Percentiles rank a stretch among this genome's conserved stretches.
These are phyloP conservation scores for Cirrhinus mrigala DNA, from an alignment of 2,797 vertebrate species.

Conservation along the genomic window DNA sequence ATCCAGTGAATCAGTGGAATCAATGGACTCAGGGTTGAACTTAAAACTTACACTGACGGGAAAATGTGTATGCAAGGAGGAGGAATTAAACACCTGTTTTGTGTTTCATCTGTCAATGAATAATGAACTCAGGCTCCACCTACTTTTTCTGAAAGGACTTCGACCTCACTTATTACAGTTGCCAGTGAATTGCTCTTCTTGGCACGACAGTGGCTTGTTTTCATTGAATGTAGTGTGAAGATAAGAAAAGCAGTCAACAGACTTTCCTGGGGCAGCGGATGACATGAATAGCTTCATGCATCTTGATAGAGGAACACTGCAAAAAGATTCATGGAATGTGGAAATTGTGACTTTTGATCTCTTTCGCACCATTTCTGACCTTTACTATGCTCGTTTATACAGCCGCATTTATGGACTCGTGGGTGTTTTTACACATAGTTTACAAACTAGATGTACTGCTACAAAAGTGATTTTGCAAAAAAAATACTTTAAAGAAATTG, in stretches of 20 bases:
- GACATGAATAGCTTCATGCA: neutral
- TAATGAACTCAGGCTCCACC: neutral
- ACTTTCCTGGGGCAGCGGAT: neutral
- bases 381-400: slow-evolving; percentile 8
- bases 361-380: neutral
- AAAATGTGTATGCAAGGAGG: neutral
- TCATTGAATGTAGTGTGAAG: slow-evolving; percentile 6
- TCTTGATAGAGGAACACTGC: neutral
- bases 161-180: neutral
- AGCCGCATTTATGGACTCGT: too few relatives aligned
- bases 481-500: neutral
- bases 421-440: slow-evolving; percentile 15
- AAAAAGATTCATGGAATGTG: neutral
- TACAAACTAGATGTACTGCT: neutral
- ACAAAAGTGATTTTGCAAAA: neutral
- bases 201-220: neutral
- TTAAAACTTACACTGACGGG: neutral
- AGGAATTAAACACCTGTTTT: neutral
- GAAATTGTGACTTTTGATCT: neutral
- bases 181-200: slow-evolving; percentile 16
- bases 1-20: slow-evolving; percentile 6
- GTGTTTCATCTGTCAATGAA: neutral
- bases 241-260: slow-evolving; percentile 1
- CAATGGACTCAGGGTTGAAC: neutral
- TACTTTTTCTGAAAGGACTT: neutral